phyloP scores from a whole-genome alignment of 2,113 vertebrate species.

The Heterotilapia buettikoferi region DNA sequence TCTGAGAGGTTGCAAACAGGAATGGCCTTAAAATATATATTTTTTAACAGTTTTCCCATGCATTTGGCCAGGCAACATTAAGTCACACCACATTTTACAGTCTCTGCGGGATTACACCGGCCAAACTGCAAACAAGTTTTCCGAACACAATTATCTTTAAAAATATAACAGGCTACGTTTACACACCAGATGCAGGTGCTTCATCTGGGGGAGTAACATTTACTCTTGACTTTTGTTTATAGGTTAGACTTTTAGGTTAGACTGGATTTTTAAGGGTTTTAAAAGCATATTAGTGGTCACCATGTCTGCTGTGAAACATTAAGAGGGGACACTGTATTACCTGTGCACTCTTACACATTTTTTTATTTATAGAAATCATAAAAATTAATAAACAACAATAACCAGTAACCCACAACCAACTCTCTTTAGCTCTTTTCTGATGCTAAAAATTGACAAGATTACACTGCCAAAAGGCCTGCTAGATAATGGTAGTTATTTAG shows the following conservation, averaged over 20 bases:
- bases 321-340: background rate
- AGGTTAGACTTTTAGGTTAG: background rate
- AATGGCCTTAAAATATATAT: background rate
- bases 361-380: background rate
- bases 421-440: background rate
- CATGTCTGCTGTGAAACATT: background rate
- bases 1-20: background rate
- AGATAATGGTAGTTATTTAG: background rate
- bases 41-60: background rate
- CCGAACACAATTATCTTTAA: background rate
- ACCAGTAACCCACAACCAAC: background rate
- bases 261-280: background rate
- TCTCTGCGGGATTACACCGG: rapidly evolving
- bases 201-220: background rate
- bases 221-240: background rate
- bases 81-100: background rate
- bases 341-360: background rate
- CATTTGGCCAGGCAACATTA: background rate
- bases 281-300: background rate
- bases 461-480: background rate
- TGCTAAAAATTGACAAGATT: background rate
- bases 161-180: background rate
- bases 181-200: background rate
- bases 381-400: background rate
- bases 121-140: background rate